A percentile compares a stretch with the other conserved stretches of the same genome.
phyloP scores from a whole-genome alignment of 2,888 invertebrate species.

The Augochlorella aurata region DNA sequence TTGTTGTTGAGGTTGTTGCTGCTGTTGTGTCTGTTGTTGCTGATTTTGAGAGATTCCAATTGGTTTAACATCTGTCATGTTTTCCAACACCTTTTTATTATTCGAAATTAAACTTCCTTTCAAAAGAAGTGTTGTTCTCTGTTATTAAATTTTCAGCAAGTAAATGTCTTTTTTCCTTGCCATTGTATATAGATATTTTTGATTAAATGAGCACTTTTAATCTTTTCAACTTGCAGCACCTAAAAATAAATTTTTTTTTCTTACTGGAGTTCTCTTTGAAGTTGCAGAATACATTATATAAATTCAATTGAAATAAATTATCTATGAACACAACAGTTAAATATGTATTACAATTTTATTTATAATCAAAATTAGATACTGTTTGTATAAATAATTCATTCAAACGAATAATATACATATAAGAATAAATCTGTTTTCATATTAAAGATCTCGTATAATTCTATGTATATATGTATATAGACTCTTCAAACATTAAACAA shows the following conservation, averaged over 20 bases:
- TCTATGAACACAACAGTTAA: background rate
- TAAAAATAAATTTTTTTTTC: slow-evolving; percentile 24
- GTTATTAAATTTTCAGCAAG: slow-evolving; percentile 30
- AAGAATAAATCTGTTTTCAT: background rate
- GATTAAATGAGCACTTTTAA: slow-evolving; percentile 42
- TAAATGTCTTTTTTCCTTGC: slow-evolving; percentile 59
- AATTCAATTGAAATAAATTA: background rate
- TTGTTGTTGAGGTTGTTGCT: slow-evolving; percentile 67
- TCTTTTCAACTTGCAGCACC: slow-evolving; percentile 47
- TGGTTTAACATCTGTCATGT: slow-evolving; percentile 77
- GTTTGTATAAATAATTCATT: background rate
- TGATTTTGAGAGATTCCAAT: slow-evolving; percentile 78
- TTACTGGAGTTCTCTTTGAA: background rate
- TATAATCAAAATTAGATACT: background rate
- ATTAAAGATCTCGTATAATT: background rate
- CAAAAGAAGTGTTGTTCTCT: slow-evolving; percentile 42
- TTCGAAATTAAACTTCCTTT: slow-evolving; percentile 45
- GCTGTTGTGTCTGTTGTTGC: slow-evolving; percentile 71
- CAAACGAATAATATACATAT: background rate
- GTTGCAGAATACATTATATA: background rate
- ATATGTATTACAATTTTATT: slow-evolving; percentile 6
- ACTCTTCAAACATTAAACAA: background rate
- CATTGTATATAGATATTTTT: slow-evolving; percentile 52
- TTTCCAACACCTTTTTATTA: slow-evolving; percentile 55
- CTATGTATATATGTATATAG: background rate